Percentiles rank a stretch among this genome's conserved stretches.
Conservation (phyloP, 2,113 vertebrate species). For the Macquaria ambigua region DNA sequence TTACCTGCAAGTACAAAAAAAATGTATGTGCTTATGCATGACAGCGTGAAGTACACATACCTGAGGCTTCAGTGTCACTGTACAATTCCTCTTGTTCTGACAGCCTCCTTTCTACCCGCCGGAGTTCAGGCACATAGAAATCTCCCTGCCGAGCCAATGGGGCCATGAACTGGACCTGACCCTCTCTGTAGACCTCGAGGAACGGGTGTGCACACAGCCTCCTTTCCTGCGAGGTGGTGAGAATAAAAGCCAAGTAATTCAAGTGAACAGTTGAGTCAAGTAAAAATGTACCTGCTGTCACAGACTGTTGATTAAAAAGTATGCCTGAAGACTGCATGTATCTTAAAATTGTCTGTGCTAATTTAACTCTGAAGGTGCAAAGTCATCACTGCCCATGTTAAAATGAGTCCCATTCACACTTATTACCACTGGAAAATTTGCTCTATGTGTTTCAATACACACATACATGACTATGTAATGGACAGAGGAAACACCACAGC, state of each 20-base stretch:
- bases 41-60: conserved; percentile 69
- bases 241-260: background rate
- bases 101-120: conserved; percentile 82
- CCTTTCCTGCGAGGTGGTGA: conserved; percentile 83
- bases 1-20: background rate
- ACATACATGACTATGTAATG: background rate
- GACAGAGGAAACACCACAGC: background rate
- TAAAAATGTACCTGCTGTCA: background rate
- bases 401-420: conserved; percentile 19
- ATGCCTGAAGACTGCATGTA: background rate
- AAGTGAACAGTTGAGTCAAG: background rate
- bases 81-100: conserved; percentile 76
- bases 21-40: background rate
- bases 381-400: background rate
- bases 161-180: conserved; percentile 90
- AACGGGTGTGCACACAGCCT: conserved; percentile 93
- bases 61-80: conserved; percentile 88
- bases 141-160: conserved; percentile 92
- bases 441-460: background rate
- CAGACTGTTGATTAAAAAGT: background rate
- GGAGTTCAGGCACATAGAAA: conserved; percentile 94
- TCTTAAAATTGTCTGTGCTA: background rate
- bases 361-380: conserved; percentile 13
- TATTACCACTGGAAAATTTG: background rate
- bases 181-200: conserved; percentile 92